Percentiles rank a stretch among this genome's conserved stretches.
Evolutionary conservation across 2,113 vertebrate genomes (phyloP).

Genomic region (Zingel zingel): DNA sequence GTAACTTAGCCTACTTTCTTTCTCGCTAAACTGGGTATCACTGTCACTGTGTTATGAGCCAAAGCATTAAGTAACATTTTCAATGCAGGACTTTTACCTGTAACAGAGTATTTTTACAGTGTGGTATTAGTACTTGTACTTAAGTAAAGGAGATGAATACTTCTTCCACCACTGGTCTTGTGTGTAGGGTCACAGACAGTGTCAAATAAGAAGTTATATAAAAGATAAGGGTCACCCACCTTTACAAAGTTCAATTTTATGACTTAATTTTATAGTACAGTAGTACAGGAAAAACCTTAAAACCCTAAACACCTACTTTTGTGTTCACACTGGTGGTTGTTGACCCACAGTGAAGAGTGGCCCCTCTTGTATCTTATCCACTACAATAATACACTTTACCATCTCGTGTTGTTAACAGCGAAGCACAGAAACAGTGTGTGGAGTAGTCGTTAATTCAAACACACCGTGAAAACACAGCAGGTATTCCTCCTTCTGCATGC

Average conservation of each 20-base stretch:
- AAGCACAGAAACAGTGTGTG: not conserved
- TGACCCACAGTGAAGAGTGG: not conserved
- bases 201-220: not conserved
- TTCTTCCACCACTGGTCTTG: too few species aligned
- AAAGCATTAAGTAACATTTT: too few species aligned
- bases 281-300: too few species aligned
- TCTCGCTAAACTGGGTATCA: too few species aligned
- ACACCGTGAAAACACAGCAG: slow-evolving; percentile 97
- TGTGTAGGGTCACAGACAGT: not conserved
- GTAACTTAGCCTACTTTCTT: too few species aligned
- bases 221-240: not conserved
- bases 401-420: not conserved
- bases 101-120: too few species aligned
- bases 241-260: not conserved
- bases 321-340: not conserved
- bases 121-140: too few species aligned
- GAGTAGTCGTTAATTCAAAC: not conserved
- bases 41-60: too few species aligned
- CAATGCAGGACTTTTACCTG: too few species aligned
- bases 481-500: slow-evolving; percentile 95
- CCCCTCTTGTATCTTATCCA: not conserved
- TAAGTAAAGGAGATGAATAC: too few species aligned
- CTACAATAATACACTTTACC: not conserved
- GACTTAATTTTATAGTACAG: too few species aligned
- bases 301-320: too few species aligned